Percentiles rank a stretch among this genome's conserved stretches.
These are phyloP conservation scores for Meghimatium bilineatum DNA, from an alignment of 2,888 invertebrate genomes.

Conservation along the genomic window DNA sequence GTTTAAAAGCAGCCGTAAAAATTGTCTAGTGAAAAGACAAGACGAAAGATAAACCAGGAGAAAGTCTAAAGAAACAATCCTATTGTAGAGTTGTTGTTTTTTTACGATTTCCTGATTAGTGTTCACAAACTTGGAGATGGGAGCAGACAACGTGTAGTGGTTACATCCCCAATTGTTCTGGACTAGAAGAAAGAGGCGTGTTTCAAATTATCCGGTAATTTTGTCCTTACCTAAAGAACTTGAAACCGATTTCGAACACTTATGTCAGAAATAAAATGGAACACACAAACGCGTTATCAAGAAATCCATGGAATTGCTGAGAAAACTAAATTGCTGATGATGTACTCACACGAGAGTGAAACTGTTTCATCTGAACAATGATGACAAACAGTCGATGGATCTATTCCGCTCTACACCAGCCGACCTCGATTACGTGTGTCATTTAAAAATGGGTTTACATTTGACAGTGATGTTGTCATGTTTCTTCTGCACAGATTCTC, in stretches of 20 bases:
- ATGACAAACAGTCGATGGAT: neutral
- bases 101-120: neutral
- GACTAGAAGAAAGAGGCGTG: neutral
- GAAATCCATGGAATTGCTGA: neutral
- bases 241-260: slow-evolving; percentile 37
- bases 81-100: neutral
- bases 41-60: neutral
- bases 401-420: neutral
- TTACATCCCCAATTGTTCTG: slow-evolving; percentile 23
- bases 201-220: slow-evolving; percentile 18
- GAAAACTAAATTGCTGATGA: slow-evolving; percentile 22
- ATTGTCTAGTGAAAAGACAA: neutral
- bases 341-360: neutral
- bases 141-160: slow-evolving; percentile 19
- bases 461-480: neutral
- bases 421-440: neutral
- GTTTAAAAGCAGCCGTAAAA: neutral
- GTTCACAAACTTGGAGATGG: neutral
- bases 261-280: slow-evolving; percentile 1
- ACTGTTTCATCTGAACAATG: neutral
- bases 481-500: neutral
- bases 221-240: slow-evolving; percentile 2
- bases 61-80: neutral
- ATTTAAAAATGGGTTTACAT: neutral
- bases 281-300: slow-evolving; percentile 16